Conservation (phyloP, 2,888 invertebrate genomes). For the Clivina fossor region DNA sequence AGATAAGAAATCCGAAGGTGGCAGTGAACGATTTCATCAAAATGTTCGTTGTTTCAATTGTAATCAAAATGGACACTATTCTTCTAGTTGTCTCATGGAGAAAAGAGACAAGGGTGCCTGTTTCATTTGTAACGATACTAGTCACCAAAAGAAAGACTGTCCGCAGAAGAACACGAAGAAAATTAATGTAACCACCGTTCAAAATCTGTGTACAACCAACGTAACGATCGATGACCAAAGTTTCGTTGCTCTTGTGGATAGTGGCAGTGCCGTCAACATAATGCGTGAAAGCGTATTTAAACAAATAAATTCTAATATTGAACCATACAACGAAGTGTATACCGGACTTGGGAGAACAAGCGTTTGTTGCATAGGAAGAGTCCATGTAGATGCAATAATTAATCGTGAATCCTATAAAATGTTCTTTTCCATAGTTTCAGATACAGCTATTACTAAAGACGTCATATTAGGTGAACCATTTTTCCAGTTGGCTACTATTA, state of each 20-base stretch:
- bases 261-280: background rate
- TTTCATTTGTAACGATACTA: background rate
- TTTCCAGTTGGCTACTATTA: too few species aligned
- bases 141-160: background rate
- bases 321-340: background rate
- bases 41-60: conserved; percentile 3
- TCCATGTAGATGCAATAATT: too few species aligned
- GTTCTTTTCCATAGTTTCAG: too few species aligned
- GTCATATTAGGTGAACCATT: too few species aligned
- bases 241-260: background rate
- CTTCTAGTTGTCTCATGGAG: background rate
- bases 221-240: background rate
- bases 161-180: background rate
- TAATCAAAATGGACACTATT: background rate
- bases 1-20: too few species aligned
- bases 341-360: too few species aligned
- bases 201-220: background rate
- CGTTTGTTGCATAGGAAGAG: too few species aligned
- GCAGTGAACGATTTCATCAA: too few species aligned
- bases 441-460: too few species aligned
- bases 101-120: background rate
- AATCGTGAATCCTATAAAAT: too few species aligned
- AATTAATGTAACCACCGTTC: background rate
- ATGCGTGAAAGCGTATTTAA: background rate
- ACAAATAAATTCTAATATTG: background rate